Evolutionary conservation across 2,113 vertebrate species (phyloP), one percentile per base, ranked within the genome.

Genomic region (Nymphicus hollandicus): DNA sequence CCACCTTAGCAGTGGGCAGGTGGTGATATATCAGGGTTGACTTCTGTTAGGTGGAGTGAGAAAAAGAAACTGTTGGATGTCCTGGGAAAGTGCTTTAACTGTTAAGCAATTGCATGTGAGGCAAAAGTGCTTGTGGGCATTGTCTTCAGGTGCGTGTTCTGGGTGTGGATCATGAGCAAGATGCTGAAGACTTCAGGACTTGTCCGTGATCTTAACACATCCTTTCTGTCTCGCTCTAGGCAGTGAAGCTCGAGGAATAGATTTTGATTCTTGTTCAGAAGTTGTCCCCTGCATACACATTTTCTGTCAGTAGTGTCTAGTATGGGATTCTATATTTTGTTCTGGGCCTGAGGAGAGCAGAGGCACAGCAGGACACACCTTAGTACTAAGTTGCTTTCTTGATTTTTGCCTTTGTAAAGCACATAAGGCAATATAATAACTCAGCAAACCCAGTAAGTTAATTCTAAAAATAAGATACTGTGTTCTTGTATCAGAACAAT

Each of bases 81-180:
- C 68, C 79, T 94, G 58, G 85, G 79, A 96, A 94, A 70, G 31
- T 35, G 19, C 27, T 66, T 86, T 37, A 24, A 8, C 9, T 50
- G 27, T 95, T 91, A 56, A 47, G 70, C 82, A 91, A 77, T n/a
- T n/a, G 19, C 28, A 44, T 41, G 29, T 95, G 94, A 95, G 31
- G 74, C 58, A 93, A 97, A 70, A 89, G 74, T 1, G 3, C 37
- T 69, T 53, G 29, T 77, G 70, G 66, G 61, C 70, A 80, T 28
- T 0, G 1, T 50, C 85, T 91, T 68, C 24, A 52, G 47, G 3
- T 88, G 33, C 0, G 0, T 53, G 11, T 35, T 79, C 12, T 80
- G 74, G 88, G 86, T 73, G 76, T 88, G 92, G 85, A 46, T 72
- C 1, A 0, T 81, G 37, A 92, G 46, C 46, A 44, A 81, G 82